These are phyloP conservation scores for Hippoglossus stenolepis DNA, from an alignment of 2,113 vertebrate species.

Conservation along the genomic window DNA sequence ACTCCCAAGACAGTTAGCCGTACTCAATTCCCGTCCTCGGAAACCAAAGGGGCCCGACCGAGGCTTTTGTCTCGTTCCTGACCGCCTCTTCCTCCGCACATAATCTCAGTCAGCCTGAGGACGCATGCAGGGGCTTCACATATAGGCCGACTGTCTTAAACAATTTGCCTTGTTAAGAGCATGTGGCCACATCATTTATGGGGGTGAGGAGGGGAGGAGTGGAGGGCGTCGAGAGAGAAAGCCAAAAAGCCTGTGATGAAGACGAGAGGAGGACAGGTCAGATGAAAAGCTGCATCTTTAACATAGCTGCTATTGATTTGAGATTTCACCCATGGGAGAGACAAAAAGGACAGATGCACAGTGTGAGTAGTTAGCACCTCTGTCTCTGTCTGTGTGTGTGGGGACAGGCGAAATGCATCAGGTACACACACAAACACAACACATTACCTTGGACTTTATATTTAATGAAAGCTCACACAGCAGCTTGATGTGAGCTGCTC, in stretches of 20 bases:
- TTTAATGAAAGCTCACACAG: conserved; percentile 1
- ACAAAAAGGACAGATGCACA: conserved; percentile 62
- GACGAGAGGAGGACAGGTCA: conserved; percentile 79
- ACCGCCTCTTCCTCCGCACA: conserved; percentile 59
- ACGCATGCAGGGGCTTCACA: conserved; percentile 61
- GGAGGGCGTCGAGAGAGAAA: conserved; percentile 39
- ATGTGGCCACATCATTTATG: conserved; percentile 34
- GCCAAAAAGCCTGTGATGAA: conserved; percentile 70
- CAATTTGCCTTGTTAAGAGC: conserved; percentile 72
- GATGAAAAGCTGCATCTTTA: conserved; percentile 78
- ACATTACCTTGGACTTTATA: conserved; percentile 8
- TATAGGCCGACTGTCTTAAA: conserved; percentile 58
- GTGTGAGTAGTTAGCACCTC: conserved; percentile 59
- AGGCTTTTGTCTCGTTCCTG: conserved; percentile 73
- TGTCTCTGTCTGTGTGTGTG: conserved; percentile 41
- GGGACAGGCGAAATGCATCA: conserved; percentile 39
- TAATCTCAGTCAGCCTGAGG: conserved; percentile 55
- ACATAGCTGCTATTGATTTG: conserved; percentile 82
- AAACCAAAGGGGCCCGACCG: conserved; percentile 61
- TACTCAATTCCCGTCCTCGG: conserved; percentile 43
- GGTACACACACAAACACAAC: conserved; percentile 18
- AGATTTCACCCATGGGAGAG: conserved; percentile 64
- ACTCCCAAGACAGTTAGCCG: conserved; percentile 73
- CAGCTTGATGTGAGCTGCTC: not conserved
- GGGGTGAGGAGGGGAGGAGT: conserved; percentile 24